Percentiles rank a stretch among this genome's conserved stretches.
Conservation (phyloP, 2,888 invertebrate genomes). For the Drosophila kambysellisi region DNA sequence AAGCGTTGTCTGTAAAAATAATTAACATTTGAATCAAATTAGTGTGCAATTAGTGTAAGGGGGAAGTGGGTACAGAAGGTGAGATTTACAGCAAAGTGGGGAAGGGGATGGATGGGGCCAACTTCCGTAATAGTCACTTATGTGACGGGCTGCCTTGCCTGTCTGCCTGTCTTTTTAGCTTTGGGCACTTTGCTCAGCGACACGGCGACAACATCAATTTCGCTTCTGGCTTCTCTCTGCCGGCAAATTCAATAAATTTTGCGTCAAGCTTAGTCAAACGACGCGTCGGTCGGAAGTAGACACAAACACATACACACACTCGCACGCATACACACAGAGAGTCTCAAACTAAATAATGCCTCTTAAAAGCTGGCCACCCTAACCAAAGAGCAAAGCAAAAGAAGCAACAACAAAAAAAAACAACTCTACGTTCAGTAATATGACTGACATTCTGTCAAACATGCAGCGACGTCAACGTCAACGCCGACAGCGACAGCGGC, state of each 20-base stretch:
- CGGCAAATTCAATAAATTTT: conserved; percentile 68
- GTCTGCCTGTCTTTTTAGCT: neutral
- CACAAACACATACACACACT: conserved; percentile 13
- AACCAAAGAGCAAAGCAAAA: conserved; percentile 28
- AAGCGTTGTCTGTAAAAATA: conserved; percentile 57
- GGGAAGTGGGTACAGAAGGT: conserved; percentile 2
- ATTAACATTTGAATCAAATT: conserved; percentile 74
- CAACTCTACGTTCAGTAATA: conserved; percentile 41
- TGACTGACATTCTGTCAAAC: conserved; percentile 80
- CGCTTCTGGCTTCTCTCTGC: conserved; percentile 11
- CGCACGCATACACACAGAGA: conserved; percentile 4
- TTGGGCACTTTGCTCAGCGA: conserved; percentile 34
- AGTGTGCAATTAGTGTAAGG: conserved; percentile 66
- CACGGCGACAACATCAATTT: conserved; percentile 43
- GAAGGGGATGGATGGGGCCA: neutral
- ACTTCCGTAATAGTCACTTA: conserved; percentile 41
- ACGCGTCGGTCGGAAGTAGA: conserved; percentile 27
- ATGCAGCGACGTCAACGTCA: conserved; percentile 60
- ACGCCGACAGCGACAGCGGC: conserved; percentile 33
- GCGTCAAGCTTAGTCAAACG: conserved; percentile 42
- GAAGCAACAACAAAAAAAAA: conserved; percentile 28
- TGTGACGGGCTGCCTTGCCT: neutral
- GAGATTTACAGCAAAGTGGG: neutral
- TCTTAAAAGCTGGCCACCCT: conserved; percentile 41
- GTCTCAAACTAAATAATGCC: conserved; percentile 10